A percentile compares a stretch with the other conserved stretches of the same genome.
These are phyloP conservation scores for Synanceia verrucosa DNA, from an alignment of 2,797 vertebrate species.

Conservation along the genomic window DNA sequence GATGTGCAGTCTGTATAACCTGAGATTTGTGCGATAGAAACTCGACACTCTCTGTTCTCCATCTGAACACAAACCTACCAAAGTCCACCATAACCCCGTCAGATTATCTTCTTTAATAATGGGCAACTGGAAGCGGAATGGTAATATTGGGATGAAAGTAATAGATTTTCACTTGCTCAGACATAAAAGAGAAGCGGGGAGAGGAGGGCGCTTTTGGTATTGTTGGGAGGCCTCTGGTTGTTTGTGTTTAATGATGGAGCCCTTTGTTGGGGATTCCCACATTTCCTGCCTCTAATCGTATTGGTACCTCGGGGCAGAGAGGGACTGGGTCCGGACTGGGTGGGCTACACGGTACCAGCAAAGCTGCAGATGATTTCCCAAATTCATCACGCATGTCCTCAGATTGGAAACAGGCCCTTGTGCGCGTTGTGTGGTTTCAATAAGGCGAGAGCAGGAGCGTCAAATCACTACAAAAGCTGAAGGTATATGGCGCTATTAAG, in stretches of 20 bases:
- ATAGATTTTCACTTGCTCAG: constrained; percentile 66
- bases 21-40: constrained; percentile 26
- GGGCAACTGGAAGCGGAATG: constrained; percentile 36
- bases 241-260: constrained; percentile 79
- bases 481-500: constrained; percentile 21
- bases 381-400: constrained; percentile 83
- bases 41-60: constrained; percentile 28
- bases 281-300: constrained; percentile 83
- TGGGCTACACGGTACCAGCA: constrained; percentile 76
- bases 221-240: constrained; percentile 73
- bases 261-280: constrained; percentile 82
- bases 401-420: constrained; percentile 82
- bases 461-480: constrained; percentile 36
- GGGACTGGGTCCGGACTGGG: constrained; percentile 73
- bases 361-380: constrained; percentile 82
- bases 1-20: constrained; percentile 13
- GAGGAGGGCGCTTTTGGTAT: constrained; percentile 59
- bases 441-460: constrained; percentile 56
- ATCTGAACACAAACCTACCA: constrained; percentile 22
- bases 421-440: constrained; percentile 72
- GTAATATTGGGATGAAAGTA: constrained; percentile 69
- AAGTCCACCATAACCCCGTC: constrained; percentile 26
- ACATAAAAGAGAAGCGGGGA: constrained; percentile 65
- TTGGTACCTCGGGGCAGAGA: constrained; percentile 72
- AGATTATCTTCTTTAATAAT: constrained; percentile 61